Base-by-base conservation (phyloP, 2,888 invertebrate genomes). In the Timandra comae region DNA sequence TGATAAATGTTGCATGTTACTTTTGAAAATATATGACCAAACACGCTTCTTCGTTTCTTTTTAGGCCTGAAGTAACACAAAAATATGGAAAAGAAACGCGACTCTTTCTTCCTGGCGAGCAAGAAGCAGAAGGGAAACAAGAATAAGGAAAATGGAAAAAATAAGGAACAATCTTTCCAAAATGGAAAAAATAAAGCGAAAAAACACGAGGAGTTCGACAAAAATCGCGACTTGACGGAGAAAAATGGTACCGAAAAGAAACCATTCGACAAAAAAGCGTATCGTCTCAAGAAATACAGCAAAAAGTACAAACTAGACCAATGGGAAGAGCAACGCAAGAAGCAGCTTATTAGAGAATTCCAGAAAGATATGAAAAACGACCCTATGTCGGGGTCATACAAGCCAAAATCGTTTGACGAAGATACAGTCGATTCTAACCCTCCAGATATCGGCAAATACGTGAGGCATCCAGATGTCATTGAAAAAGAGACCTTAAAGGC, bases 271-370 rank as follows among this genome's bases (percentile, higher is more conserved):
- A 92, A 92, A 55, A 91, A 90, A 44, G 77, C 86, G 12, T 92
- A 91, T 57, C 80, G 91, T 20, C 51, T 90, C 20, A 87, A 91
- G 49, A 91, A 90, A 54, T 92, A 91, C 56, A 91, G 91, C 52
- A 90, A 91, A 32, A 91, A 91, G 56, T 90, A 89, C 42, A 91
- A 91, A 69, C 70, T 92, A 10, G 84, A 90, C 21, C 88, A 91
- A 60, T 92, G 90, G 90, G 89, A 91, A 48, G 89, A 91, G 29
- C 87, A 85, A 42, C 78, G 90, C 10, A 91, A 89, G 54, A 89
- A 89, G 44, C 75, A 76, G 27, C 63, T 90, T 22, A 52, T 90
- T 4, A 75, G 84, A 16, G 76, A 86, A 38, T 90, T 89, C 53
- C 84, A 88, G 29, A 90, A 88, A 53, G 86, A 88, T 26, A 51